Conservation (phyloP, 2,797 vertebrate genomes). For the Heterohyrax brucei region DNA sequence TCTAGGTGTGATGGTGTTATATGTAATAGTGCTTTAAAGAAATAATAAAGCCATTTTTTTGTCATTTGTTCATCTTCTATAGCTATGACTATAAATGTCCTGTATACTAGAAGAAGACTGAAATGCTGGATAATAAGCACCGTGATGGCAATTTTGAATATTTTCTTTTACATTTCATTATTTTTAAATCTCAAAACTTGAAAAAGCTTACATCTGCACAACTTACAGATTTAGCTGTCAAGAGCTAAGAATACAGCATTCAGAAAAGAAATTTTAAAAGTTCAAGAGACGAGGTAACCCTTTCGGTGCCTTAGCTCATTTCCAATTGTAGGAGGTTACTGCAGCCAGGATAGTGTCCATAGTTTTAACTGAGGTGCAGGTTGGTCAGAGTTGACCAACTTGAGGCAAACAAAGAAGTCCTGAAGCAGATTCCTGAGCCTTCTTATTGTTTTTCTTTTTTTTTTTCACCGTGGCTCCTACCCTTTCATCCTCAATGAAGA, state of each 20-base stretch:
- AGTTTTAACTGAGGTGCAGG: fast-evolving
- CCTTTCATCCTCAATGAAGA: background rate
- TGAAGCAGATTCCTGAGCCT: fast-evolving
- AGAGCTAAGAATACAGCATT: background rate
- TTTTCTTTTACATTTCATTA: background rate
- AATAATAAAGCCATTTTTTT: background rate
- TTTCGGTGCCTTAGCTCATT: background rate
- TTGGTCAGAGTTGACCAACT: fast-evolving
- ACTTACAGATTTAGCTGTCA: background rate
- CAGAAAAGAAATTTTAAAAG: background rate
- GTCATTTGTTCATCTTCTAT: background rate
- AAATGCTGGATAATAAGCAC: background rate
- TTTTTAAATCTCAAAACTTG: background rate
- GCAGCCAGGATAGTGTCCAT: fast-evolving
- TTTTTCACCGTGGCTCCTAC: too few relatives aligned
- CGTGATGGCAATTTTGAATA: background rate
- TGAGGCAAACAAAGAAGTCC: background rate
- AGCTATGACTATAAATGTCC: background rate
- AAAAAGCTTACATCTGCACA: background rate
- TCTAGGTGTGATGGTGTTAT: background rate
- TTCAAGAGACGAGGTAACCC: fast-evolving
- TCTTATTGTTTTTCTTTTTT: too few relatives aligned
- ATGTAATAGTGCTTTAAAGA: background rate
- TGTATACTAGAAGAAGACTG: background rate
- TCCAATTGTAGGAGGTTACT: fast-evolving